A percentile compares a stretch with the other conserved stretches of the same genome.
Conservation (phyloP, 2,113 vertebrate genomes). For the Porphyrio hochstetteri region DNA sequence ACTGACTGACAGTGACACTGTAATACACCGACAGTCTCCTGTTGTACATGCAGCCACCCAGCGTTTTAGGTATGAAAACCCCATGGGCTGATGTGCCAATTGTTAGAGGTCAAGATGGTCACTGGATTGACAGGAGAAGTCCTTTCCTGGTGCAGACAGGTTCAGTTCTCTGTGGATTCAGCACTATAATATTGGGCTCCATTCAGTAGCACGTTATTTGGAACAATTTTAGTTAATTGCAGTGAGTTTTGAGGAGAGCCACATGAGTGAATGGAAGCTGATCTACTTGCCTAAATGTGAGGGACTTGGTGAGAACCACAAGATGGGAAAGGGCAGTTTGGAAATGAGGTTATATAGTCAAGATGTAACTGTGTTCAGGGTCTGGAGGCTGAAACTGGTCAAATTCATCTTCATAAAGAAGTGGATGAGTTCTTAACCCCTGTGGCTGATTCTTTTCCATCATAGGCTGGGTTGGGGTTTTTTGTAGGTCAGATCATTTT, state of each 20-base stretch:
- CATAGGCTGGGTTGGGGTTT: neutral
- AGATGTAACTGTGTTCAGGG: neutral
- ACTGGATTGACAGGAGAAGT: neutral
- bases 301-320: neutral
- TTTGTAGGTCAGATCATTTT: neutral
- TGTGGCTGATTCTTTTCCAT: neutral
- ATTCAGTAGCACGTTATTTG: neutral
- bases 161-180: neutral
- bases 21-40: neutral
- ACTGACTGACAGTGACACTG: neutral
- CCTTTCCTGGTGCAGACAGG: neutral
- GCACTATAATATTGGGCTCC: neutral
- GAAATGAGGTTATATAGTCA: neutral
- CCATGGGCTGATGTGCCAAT: rapidly evolving
- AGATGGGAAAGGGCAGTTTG: neutral
- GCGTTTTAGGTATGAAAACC: neutral
- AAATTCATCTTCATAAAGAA: neutral
- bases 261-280: neutral
- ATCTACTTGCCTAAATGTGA: neutral
- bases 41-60: neutral
- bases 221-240: neutral
- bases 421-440: neutral
- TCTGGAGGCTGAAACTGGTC: neutral
- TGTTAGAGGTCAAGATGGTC: neutral
- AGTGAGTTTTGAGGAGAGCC: neutral